Evolutionary conservation across 2,888 invertebrate species (phyloP).

Genomic region (Phaonia tiefii): DNA sequence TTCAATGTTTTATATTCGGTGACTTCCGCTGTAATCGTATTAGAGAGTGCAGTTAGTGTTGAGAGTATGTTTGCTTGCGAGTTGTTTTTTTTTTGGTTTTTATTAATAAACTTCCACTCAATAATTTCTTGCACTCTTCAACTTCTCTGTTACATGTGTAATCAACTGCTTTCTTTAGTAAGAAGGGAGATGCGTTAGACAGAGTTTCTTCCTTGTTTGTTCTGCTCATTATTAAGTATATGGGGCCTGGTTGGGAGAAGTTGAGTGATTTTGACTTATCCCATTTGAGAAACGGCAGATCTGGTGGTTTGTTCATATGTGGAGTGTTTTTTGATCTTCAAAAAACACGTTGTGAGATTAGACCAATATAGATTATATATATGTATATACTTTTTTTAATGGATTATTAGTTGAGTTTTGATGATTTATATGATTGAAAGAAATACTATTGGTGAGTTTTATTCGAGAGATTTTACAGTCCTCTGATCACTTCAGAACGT

Average conservation of each 20-base stretch:
- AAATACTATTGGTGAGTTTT: too few relatives aligned
- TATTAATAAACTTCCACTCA: conserved; percentile 40
- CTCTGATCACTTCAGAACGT: too few relatives aligned
- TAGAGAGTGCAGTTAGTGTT: conserved; percentile 23
- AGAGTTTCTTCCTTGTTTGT: background rate
- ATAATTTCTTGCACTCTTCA: conserved; percentile 49
- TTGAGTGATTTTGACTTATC: conserved; percentile 23
- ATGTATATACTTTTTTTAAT: too few relatives aligned
- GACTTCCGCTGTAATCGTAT: conserved; percentile 24
- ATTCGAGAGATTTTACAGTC: too few relatives aligned
- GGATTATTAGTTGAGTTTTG: too few relatives aligned
- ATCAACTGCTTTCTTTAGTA: conserved; percentile 49
- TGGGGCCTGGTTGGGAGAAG: conserved; percentile 15
- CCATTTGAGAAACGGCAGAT: conserved; percentile 31
- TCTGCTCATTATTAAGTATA: conserved; percentile 25
- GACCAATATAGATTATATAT: too few relatives aligned
- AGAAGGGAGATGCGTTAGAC: conserved; percentile 37
- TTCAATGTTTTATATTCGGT: conserved; percentile 39
- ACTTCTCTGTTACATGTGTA: conserved; percentile 34
- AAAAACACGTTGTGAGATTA: too few relatives aligned
- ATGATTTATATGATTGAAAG: too few relatives aligned
- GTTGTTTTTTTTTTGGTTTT: conserved; percentile 52
- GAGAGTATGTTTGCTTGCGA: conserved; percentile 37
- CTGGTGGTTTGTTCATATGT: conserved; percentile 3
- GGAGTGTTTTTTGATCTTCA: too few relatives aligned